These are phyloP conservation scores for Cygnus atratus DNA, from an alignment of 2,113 vertebrate genomes.

Conservation along the genomic window DNA sequence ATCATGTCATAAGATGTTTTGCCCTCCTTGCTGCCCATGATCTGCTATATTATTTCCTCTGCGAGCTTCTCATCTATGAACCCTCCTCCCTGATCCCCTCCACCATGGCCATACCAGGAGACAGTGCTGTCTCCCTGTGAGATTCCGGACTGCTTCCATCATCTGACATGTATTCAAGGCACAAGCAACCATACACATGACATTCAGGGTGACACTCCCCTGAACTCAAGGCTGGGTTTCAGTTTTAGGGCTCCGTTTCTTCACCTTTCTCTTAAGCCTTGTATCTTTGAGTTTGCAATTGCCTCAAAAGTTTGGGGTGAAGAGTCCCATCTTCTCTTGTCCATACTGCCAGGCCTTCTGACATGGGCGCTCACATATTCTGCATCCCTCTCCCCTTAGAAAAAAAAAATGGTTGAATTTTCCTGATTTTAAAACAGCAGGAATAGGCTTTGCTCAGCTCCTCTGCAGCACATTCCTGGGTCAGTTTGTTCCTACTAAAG, in stretches of 20 bases:
- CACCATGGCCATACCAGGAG: background rate
- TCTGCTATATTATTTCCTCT: background rate
- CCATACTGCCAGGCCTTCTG: background rate
- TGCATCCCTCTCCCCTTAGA: background rate
- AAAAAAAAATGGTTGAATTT: background rate
- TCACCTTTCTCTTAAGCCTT: background rate
- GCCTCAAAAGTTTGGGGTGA: background rate
- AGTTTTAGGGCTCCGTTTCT: background rate
- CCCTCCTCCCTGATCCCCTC: background rate
- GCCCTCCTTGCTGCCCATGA: background rate
- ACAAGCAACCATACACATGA: background rate
- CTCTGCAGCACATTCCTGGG: background rate
- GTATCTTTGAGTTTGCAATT: background rate
- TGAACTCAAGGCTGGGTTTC: background rate
- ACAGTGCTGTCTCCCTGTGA: background rate
- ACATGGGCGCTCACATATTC: background rate
- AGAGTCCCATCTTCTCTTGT: background rate
- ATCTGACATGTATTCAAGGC: accelerated
- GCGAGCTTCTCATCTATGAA: background rate
- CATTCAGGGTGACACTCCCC: background rate
- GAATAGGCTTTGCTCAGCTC: background rate
- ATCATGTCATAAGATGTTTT: background rate
- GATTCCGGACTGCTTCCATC: background rate
- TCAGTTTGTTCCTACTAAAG: background rate
- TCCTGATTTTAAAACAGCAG: background rate